A percentile compares a stretch with the other conserved stretches of the same genome.
phyloP scores from a whole-genome alignment of 2,797 vertebrate species.

The Rallus crepitans region DNA sequence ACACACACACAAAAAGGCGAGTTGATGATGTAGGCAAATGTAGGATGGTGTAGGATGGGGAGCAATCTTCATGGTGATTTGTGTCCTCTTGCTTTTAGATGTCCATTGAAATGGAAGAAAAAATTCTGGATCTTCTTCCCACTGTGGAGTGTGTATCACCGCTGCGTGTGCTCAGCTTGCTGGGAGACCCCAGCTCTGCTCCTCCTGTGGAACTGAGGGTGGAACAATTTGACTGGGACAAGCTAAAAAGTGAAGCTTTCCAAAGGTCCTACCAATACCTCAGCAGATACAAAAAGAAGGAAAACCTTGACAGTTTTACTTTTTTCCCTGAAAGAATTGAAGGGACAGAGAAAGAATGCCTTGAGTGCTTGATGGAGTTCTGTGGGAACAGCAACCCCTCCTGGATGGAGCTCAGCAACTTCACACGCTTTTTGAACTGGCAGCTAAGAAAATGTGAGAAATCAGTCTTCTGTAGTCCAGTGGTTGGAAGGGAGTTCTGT shows the following conservation, averaged over 20 bases:
- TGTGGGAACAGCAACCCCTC: slow-evolving; percentile 81
- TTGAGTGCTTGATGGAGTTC: slow-evolving; percentile 74
- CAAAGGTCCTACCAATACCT: slow-evolving; percentile 86
- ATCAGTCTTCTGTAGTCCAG: slow-evolving; percentile 80
- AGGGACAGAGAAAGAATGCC: slow-evolving; percentile 74
- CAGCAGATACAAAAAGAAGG: slow-evolving; percentile 40
- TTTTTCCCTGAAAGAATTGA: slow-evolving; percentile 53
- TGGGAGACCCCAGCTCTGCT: background rate
- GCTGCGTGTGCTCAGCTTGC: slow-evolving; percentile 67
- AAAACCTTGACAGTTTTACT: slow-evolving; percentile 76
- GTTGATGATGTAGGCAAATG: background rate
- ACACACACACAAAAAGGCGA: background rate
- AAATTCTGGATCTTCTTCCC: slow-evolving; percentile 81
- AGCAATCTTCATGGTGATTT: background rate
- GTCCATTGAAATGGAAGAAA: slow-evolving; percentile 19
- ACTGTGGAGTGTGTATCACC: slow-evolving; percentile 80
- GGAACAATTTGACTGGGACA: background rate
- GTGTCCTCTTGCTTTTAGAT: background rate
- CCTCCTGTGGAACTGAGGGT: slow-evolving; percentile 62
- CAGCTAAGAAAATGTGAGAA: slow-evolving; percentile 84
- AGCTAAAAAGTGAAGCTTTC: slow-evolving; percentile 80
- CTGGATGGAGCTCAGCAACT: slow-evolving; percentile 85
- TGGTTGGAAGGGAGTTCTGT: slow-evolving; percentile 71
- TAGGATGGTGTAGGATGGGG: background rate
- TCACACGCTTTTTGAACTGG: slow-evolving; percentile 84